A percentile compares a stretch with the other conserved stretches of the same genome.
phyloP scores from a whole-genome alignment of 2,113 vertebrate genomes.

The Pollachius pollachius region DNA sequence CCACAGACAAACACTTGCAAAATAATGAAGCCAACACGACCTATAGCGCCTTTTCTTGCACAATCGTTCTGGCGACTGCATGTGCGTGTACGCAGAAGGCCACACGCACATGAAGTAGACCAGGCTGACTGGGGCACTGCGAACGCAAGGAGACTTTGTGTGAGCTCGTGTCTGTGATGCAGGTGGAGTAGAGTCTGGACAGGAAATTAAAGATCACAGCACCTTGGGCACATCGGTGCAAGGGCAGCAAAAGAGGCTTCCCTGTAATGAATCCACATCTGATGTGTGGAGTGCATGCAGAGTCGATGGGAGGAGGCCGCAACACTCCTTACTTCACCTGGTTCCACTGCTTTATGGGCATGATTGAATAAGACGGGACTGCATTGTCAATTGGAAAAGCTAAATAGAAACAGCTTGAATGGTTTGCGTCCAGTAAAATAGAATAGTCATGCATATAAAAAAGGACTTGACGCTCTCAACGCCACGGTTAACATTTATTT shows the following conservation, averaged over 20 bases:
- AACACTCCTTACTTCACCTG: too few species aligned
- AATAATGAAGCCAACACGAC: constrained; percentile 41
- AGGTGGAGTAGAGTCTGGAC: constrained; percentile 56
- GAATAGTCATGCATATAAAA: too few species aligned
- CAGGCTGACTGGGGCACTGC: constrained; percentile 21
- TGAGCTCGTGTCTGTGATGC: constrained; percentile 53
- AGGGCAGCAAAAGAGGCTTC: constrained; percentile 24
- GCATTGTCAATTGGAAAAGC: too few species aligned
- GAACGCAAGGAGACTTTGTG: constrained; percentile 51
- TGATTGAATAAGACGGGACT: too few species aligned
- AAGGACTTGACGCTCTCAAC: too few species aligned
- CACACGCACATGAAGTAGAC: constrained; percentile 27
- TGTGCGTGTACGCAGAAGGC: constrained; percentile 1
- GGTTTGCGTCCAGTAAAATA: too few species aligned
- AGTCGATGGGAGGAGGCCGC: too few species aligned
- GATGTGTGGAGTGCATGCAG: too few species aligned
- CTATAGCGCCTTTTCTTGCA: constrained; percentile 35
- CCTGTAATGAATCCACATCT: constrained; percentile 38
- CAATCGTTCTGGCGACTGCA: neutral
- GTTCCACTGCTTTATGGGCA: too few species aligned
- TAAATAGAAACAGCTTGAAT: too few species aligned
- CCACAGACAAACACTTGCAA: constrained; percentile 55
- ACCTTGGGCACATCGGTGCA: constrained; percentile 45
- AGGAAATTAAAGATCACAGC: constrained; percentile 63
- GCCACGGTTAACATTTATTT: too few species aligned